These are phyloP conservation scores for Schizothorax lantsangensis DNA, from an alignment of 2,797 vertebrate species.

Conservation along the genomic window DNA sequence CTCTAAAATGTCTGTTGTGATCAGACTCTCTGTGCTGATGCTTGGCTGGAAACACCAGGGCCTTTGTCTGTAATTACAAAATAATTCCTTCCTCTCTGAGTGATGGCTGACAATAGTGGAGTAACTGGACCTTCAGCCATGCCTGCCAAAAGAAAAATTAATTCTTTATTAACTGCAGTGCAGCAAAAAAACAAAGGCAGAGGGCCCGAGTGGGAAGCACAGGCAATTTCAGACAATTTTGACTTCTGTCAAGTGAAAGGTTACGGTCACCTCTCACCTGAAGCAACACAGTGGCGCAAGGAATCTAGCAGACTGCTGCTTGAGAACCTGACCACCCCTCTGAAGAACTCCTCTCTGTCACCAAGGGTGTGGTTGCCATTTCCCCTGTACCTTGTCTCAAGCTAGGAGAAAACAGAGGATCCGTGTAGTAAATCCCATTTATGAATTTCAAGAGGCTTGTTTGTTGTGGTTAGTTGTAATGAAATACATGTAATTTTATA, in stretches of 20 bases:
- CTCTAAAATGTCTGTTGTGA: neutral
- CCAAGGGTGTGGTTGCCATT: conserved; percentile 71
- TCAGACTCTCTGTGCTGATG: conserved; percentile 64
- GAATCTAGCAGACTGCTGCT: conserved; percentile 91
- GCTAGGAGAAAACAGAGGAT: conserved; percentile 71
- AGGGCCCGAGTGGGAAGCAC: neutral
- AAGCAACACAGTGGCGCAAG: conserved; percentile 82
- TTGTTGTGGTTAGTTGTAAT: no score
- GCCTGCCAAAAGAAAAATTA: conserved; percentile 75
- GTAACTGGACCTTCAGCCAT: conserved; percentile 89
- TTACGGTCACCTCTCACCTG: conserved; percentile 75
- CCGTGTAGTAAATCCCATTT: neutral
- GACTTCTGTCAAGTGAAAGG: neutral
- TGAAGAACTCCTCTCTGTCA: conserved; percentile 81
- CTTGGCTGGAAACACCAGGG: conserved; percentile 57
- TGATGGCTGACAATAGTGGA: conserved; percentile 90
- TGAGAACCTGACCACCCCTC: conserved; percentile 88
- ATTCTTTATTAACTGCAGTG: neutral
- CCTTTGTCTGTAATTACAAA: conserved; percentile 90
- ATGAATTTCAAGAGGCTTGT: neutral
- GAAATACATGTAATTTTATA: no score
- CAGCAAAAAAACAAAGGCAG: no score
- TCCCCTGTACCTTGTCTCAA: conserved; percentile 90
- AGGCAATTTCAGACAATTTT: neutral
- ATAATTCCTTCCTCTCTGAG: conserved; percentile 88